Percentiles rank a stretch among this genome's conserved stretches.
Conservation (phyloP, 2,888 invertebrate species). For the Cepaea hortensis region DNA sequence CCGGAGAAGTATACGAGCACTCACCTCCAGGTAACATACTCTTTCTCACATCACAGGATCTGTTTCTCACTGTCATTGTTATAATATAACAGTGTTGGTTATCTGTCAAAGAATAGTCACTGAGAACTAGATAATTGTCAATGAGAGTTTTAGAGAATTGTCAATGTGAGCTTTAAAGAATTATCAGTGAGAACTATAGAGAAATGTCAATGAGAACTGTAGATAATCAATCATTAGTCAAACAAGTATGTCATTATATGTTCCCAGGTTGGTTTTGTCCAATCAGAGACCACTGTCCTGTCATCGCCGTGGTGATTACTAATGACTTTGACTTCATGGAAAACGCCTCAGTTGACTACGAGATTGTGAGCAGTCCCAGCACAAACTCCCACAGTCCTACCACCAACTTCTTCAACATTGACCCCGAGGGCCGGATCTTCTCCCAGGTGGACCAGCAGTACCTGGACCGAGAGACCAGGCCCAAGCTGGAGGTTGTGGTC, state of each 20-base stretch:
- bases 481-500: slow-evolving; percentile 44
- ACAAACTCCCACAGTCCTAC: slow-evolving; percentile 45
- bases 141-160: too few relatives aligned
- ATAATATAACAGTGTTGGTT: too few relatives aligned
- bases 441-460: slow-evolving; percentile 43
- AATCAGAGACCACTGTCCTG: slow-evolving; percentile 30
- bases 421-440: slow-evolving; percentile 53
- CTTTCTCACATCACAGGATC: too few relatives aligned
- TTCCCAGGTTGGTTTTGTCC: slow-evolving; percentile 28
- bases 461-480: slow-evolving; percentile 44
- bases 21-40: slow-evolving; percentile 85
- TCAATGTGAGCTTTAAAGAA: too few relatives aligned
- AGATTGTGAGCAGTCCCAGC: slow-evolving; percentile 60
- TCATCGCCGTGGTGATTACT: slow-evolving; percentile 48
- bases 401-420: slow-evolving; percentile 62
- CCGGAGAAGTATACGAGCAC: slow-evolving; percentile 90
- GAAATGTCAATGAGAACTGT: too few relatives aligned
- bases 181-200: too few relatives aligned
- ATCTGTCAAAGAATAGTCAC: too few relatives aligned
- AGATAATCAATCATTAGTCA: neutral
- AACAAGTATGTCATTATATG: neutral
- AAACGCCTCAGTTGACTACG: slow-evolving; percentile 82
- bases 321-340: slow-evolving; percentile 97
- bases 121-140: too few relatives aligned
- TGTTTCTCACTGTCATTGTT: too few relatives aligned